phyloP scores from a whole-genome alignment of 2,888 invertebrate genomes.

The Alcis repandata region DNA sequence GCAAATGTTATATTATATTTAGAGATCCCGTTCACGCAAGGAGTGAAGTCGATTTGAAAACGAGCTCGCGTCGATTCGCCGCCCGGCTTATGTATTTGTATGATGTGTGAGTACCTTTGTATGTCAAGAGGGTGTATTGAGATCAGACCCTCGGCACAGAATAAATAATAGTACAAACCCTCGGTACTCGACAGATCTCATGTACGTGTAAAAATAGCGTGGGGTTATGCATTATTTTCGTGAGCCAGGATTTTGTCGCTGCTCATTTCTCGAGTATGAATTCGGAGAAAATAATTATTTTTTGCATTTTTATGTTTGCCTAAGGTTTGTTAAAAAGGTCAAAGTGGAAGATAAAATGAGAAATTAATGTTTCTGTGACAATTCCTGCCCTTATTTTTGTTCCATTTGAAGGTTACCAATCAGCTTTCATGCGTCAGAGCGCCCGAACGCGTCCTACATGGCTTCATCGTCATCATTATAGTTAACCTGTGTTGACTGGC shows the following conservation, averaged over 20 bases:
- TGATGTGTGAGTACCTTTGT: conserved; percentile 35
- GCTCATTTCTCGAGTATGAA: neutral
- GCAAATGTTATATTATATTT: conserved; percentile 33
- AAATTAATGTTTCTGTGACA: too few species aligned
- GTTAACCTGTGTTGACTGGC: too few species aligned
- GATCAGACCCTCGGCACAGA: conserved; percentile 18
- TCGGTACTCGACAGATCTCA: neutral
- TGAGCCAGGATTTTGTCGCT: neutral
- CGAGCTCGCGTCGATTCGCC: conserved; percentile 33
- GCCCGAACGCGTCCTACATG: too few species aligned
- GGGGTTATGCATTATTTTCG: neutral
- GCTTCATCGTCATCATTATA: too few species aligned
- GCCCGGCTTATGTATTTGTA: conserved; percentile 31
- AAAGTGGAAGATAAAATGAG: neutral
- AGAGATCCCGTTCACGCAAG: conserved; percentile 19
- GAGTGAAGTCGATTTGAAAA: conserved; percentile 36
- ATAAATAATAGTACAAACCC: neutral
- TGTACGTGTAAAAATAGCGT: conserved; percentile 2
- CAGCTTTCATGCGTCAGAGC: too few species aligned
- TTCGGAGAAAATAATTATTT: too few species aligned
- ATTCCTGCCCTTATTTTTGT: too few species aligned
- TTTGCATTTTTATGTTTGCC: neutral
- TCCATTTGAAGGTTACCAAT: too few species aligned
- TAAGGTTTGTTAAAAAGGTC: neutral
- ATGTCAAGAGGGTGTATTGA: conserved; percentile 29